Conservation (phyloP, 2,888 invertebrate species). For the Melitaea athalia region DNA sequence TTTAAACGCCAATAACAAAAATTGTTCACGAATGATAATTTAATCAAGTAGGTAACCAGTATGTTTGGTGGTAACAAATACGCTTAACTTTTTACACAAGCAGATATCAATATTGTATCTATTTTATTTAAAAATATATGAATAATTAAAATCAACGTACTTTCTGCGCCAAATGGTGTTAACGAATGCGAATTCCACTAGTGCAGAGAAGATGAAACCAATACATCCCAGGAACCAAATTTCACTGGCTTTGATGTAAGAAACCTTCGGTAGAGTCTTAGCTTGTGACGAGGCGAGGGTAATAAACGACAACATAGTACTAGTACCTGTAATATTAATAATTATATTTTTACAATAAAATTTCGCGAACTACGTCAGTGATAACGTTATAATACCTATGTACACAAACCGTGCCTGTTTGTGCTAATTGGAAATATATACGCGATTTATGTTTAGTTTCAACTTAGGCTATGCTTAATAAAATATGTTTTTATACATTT, state of each 20-base stretch:
- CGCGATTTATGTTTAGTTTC: not conserved
- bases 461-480: not conserved
- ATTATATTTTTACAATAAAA: not conserved
- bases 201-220: conserved; percentile 91
- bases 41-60: no score
- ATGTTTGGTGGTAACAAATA: no score
- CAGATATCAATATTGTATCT: no score
- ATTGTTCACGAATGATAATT: no score
- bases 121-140: not conserved
- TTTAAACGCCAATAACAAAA: no score
- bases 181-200: conserved; percentile 94
- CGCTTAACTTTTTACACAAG: not conserved
- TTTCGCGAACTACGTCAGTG: not conserved
- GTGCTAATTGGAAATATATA: not conserved
- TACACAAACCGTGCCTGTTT: not conserved
- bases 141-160: conserved; percentile 71
- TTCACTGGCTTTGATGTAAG: conserved; percentile 94
- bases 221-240: conserved; percentile 94
- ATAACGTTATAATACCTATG: not conserved
- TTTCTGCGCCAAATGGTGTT: conserved; percentile 94
- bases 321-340: conserved; percentile 84
- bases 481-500: not conserved
- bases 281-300: conserved; percentile 92
- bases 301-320: conserved; percentile 93
- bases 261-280: conserved; percentile 93